Evolutionary conservation across 2,797 vertebrate genomes (phyloP).

Genomic region (Anniella stebbinsi): DNA sequence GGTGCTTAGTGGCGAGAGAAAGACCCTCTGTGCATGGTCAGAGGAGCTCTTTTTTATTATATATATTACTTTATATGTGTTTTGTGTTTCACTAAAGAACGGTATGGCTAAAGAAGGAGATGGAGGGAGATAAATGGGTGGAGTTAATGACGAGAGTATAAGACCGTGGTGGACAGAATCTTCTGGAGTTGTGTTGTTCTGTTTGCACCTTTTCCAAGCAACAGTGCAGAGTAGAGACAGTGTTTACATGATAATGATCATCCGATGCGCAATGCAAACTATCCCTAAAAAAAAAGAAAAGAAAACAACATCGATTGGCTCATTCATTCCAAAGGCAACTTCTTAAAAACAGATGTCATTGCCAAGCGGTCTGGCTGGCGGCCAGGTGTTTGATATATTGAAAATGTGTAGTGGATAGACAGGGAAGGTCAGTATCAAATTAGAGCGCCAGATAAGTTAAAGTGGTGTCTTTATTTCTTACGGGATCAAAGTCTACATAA

Average conservation of each 20-base stretch:
- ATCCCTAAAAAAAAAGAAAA: background rate
- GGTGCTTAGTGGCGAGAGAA: background rate
- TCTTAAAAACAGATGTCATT: slow-evolving; percentile 22
- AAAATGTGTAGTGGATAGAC: slow-evolving; percentile 46
- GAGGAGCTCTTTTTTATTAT: background rate
- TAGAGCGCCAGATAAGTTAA: slow-evolving; percentile 46
- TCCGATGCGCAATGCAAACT: slow-evolving; percentile 35
- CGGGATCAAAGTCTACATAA: slow-evolving; percentile 8
- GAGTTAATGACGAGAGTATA: background rate
- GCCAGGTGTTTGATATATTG: slow-evolving; percentile 53
- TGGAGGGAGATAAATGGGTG: background rate
- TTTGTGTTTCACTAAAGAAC: background rate
- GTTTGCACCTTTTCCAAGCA: background rate
- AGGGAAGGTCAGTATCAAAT: slow-evolving; percentile 54
- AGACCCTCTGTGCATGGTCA: background rate
- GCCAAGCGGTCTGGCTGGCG: background rate
- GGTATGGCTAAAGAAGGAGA: background rate
- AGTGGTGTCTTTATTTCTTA: slow-evolving; percentile 53
- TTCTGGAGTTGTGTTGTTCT: background rate
- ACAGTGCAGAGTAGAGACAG: slow-evolving; percentile 40
- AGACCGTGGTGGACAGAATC: background rate
- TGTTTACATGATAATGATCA: slow-evolving; percentile 33
- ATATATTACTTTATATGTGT: background rate
- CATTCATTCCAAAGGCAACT: slow-evolving; percentile 27
- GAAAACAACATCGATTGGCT: slow-evolving; percentile 1